Evolutionary conservation across 2,797 vertebrate species (phyloP).

Genomic region (Sebastes diploproa): DNA sequence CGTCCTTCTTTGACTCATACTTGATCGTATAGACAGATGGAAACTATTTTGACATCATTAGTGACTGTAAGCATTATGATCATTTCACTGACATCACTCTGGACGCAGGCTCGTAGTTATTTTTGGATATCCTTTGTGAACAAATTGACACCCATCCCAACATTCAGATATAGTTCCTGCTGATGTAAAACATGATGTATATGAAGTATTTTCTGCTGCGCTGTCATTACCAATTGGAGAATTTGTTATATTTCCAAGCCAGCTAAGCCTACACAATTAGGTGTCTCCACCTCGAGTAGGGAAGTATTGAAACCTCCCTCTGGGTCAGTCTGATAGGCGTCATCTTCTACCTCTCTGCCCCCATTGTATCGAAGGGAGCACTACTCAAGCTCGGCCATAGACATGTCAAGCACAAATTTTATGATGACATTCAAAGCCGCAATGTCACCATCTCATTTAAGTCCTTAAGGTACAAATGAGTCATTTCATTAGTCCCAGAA

Average conservation of each 20-base stretch:
- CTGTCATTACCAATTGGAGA: background rate
- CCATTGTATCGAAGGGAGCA: constrained; percentile 23
- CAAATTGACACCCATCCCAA: constrained; percentile 41
- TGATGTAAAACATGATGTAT: constrained; percentile 17
- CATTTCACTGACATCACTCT: constrained; percentile 63
- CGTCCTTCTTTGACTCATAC: constrained; percentile 39
- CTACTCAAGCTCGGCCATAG: constrained; percentile 42
- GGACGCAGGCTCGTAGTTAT: constrained; percentile 38
- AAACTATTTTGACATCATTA: constrained; percentile 68
- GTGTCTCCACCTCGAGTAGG: constrained; percentile 45
- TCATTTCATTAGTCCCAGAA: constrained; percentile 73
- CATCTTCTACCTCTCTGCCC: constrained; percentile 20
- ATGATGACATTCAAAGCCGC: constrained; percentile 76
- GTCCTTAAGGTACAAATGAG: constrained; percentile 73
- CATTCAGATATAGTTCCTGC: constrained; percentile 31
- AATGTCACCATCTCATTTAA: constrained; percentile 80
- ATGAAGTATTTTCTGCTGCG: constrained; percentile 1
- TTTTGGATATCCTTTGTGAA: constrained; percentile 52
- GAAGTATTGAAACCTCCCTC: constrained; percentile 26
- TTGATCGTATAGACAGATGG: constrained; percentile 55
- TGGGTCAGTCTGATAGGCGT: constrained; percentile 1
- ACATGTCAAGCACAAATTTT: constrained; percentile 60
- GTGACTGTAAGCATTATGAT: constrained; percentile 45
- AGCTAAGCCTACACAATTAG: background rate
- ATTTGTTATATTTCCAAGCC: constrained; percentile 10